Percentiles rank a stretch among this genome's conserved stretches.
Evolutionary conservation across 1,140 invertebrate genomes (phyloP).

Genomic region (Lepidotrigona ventralis): DNA sequence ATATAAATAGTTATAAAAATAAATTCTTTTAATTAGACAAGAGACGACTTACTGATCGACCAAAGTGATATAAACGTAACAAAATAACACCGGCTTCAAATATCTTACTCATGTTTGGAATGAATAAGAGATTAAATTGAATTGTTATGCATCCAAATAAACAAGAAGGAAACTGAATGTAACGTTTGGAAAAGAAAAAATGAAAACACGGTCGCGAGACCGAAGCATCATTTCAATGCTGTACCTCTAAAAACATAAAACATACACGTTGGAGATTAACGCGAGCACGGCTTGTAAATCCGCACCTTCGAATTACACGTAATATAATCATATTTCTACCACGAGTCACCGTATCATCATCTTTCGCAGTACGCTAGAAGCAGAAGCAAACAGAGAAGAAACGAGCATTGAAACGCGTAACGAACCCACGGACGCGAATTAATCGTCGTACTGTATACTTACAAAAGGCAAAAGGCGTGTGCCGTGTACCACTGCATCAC

Average conservation of each 20-base stretch:
- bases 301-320: slow-evolving; percentile 41
- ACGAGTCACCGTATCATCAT: slow-evolving; percentile 46
- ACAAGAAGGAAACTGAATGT: neutral
- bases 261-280: slow-evolving; percentile 32
- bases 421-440: slow-evolving; percentile 45
- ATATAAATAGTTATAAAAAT: no score
- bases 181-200: neutral
- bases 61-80: no score
- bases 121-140: neutral
- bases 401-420: neutral
- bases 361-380: neutral
- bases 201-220: neutral
- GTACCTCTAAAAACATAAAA: neutral
- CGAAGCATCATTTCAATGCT: neutral
- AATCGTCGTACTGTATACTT: slow-evolving; percentile 29
- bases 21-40: no score
- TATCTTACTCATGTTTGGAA: neutral
- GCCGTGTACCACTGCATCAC: slow-evolving; percentile 53
- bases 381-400: neutral
- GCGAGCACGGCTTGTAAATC: slow-evolving; percentile 31
- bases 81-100: no score
- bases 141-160: neutral
- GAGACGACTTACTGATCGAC: neutral
- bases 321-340: slow-evolving; percentile 54
- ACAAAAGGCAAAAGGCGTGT: slow-evolving; percentile 5